A percentile compares a stretch with the other conserved stretches of the same genome.
Conservation (phyloP, 2,888 invertebrate genomes). For the Pollenia amentaria region DNA sequence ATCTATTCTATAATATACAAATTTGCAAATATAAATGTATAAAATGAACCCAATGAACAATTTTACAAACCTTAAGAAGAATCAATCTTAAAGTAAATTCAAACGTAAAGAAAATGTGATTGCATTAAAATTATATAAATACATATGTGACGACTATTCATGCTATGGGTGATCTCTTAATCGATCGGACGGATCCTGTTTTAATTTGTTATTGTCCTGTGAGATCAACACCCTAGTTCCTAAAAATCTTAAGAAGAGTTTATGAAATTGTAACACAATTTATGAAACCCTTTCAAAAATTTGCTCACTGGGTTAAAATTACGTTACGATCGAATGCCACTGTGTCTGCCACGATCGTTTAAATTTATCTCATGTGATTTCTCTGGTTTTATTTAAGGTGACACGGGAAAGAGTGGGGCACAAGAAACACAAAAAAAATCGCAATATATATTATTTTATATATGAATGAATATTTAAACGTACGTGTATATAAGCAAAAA, state of each 20-base stretch:
- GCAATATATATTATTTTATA: slow-evolving; percentile 4
- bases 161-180: no score
- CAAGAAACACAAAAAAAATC: slow-evolving; percentile 11
- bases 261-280: no score
- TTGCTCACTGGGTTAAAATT: slow-evolving; percentile 54
- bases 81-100: no score
- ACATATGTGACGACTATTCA: no score
- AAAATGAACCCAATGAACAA: not conserved
- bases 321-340: slow-evolving; percentile 72
- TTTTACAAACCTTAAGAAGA: not conserved
- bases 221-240: no score
- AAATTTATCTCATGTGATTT: slow-evolving; percentile 68
- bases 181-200: no score
- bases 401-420: slow-evolving; percentile 10
- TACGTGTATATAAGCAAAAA: not conserved
- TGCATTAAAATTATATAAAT: no score
- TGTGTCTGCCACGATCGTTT: slow-evolving; percentile 74
- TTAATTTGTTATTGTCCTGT: no score
- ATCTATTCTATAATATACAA: no score
- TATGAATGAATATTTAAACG: slow-evolving; percentile 27
- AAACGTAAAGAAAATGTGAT: no score
- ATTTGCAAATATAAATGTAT: not conserved
- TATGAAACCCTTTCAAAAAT: not conserved
- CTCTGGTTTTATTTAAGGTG: slow-evolving; percentile 53
- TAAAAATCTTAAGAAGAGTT: no score